phyloP scores from a whole-genome alignment of 2,888 invertebrate species.

The Patella pellucida region DNA sequence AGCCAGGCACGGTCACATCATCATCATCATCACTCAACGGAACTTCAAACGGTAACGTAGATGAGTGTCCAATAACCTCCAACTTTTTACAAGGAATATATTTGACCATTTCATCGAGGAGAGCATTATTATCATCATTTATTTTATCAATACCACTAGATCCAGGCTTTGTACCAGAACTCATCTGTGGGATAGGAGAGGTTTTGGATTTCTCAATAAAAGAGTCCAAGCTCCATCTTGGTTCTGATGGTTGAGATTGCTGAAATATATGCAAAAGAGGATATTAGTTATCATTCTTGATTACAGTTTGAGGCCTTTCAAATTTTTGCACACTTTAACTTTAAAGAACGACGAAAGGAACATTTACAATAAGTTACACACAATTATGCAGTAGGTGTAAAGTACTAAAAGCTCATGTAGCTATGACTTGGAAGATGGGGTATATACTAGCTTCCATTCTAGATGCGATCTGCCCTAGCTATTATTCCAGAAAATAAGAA shows the following conservation, averaged over 20 bases:
- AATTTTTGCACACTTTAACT: too few species aligned
- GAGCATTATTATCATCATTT: slow-evolving; percentile 18
- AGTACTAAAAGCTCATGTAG: too few species aligned
- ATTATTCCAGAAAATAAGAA: too few species aligned
- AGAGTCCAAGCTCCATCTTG: not conserved
- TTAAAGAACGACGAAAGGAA: too few species aligned
- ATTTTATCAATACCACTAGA: slow-evolving; percentile 15
- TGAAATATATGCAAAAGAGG: not conserved
- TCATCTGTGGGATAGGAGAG: slow-evolving; percentile 13
- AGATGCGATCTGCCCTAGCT: too few species aligned
- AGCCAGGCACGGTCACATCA: not conserved
- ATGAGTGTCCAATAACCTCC: slow-evolving; percentile 16
- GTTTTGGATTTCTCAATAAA: slow-evolving; percentile 1
- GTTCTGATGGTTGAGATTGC: not conserved
- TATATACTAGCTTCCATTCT: too few species aligned
- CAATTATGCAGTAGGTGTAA: too few species aligned
- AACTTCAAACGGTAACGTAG: slow-evolving; percentile 16
- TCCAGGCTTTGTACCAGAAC: slow-evolving; percentile 10
- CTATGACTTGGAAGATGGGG: too few species aligned
- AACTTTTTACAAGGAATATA: slow-evolving; percentile 4
- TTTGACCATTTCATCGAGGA: slow-evolving; percentile 14
- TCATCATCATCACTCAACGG: slow-evolving; percentile 1
- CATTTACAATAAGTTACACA: too few species aligned
- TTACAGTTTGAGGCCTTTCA: too few species aligned
- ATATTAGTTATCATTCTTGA: too few species aligned